Evolutionary conservation across 2,888 invertebrate species (phyloP).

Genomic region (Plebejus melissa): DNA sequence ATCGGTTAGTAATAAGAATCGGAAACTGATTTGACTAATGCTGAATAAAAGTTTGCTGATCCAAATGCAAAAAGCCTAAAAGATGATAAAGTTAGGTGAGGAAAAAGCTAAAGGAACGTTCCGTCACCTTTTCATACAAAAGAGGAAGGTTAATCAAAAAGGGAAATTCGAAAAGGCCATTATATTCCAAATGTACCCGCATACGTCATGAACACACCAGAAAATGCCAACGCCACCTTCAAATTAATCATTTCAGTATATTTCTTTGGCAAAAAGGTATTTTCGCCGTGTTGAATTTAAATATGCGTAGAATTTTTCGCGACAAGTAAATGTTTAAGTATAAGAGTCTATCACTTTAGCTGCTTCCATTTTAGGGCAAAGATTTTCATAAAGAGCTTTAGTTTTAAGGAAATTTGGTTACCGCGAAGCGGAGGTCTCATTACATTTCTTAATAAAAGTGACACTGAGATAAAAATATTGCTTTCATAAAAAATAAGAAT

Average conservation of each 20-base stretch:
- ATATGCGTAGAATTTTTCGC: background rate
- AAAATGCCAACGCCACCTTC: constrained; percentile 7
- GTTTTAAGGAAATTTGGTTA: background rate
- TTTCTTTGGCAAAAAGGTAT: constrained; percentile 2
- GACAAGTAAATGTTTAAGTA: background rate
- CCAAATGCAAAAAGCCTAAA: background rate
- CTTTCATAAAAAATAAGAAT: constrained; percentile 18
- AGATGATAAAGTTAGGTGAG: background rate
- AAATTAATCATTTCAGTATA: constrained; percentile 14
- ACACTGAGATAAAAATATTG: constrained; percentile 26
- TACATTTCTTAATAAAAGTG: constrained; percentile 23
- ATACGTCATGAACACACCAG: constrained; percentile 16
- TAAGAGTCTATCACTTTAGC: background rate
- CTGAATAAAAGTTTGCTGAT: background rate
- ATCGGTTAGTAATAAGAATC: background rate
- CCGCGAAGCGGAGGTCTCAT: constrained; percentile 3
- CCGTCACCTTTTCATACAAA: constrained; percentile 8
- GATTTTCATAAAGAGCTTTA: background rate
- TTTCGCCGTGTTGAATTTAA: background rate
- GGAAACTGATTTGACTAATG: background rate
- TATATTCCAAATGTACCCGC: constrained; percentile 13
- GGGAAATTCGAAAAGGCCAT: constrained; percentile 17
- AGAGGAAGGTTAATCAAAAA: constrained; percentile 16
- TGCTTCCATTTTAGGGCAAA: background rate
- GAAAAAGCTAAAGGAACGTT: background rate